phyloP scores from a whole-genome alignment of 1,140 invertebrate genomes.

The Drosophila hydei region DNA sequence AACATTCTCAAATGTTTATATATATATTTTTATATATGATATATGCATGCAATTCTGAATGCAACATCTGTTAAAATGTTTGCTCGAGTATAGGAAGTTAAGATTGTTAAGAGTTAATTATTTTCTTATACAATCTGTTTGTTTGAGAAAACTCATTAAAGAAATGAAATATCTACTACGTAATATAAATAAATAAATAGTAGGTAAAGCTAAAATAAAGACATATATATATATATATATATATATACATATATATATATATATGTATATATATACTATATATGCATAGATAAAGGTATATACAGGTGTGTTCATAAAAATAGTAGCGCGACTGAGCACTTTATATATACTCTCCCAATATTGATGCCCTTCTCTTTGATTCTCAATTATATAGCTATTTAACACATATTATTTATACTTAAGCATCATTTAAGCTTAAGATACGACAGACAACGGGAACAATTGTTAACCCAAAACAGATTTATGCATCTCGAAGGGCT shows the following conservation, averaged over 20 bases:
- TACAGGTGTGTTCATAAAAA: too few species aligned
- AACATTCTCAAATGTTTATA: constrained; percentile 1
- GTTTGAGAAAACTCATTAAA: too few species aligned
- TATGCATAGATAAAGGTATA: too few species aligned
- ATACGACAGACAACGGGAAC: constrained; percentile 16
- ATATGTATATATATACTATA: too few species aligned
- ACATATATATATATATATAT: neutral
- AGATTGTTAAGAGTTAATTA: neutral
- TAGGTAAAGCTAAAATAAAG: too few species aligned
- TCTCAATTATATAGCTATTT: neutral
- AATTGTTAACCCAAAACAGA: constrained; percentile 31
- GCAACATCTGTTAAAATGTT: constrained; percentile 3
- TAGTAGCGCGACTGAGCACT: too few species aligned
- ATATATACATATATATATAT: neutral
- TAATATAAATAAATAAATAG: too few species aligned
- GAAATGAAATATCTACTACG: too few species aligned
- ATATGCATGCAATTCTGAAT: constrained; percentile 21
- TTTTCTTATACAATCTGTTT: neutral
- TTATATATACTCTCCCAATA: neutral
- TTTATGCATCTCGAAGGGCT: constrained; percentile 43
- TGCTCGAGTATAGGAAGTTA: neutral
- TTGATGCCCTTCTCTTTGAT: neutral
- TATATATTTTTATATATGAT: neutral
- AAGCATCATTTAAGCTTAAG: constrained; percentile 33
- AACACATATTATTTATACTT: constrained; percentile 18